Percentiles rank a stretch among this genome's conserved stretches.
phyloP scores from a whole-genome alignment of 2,888 invertebrate genomes.

The Agriopis leucophaearia region DNA sequence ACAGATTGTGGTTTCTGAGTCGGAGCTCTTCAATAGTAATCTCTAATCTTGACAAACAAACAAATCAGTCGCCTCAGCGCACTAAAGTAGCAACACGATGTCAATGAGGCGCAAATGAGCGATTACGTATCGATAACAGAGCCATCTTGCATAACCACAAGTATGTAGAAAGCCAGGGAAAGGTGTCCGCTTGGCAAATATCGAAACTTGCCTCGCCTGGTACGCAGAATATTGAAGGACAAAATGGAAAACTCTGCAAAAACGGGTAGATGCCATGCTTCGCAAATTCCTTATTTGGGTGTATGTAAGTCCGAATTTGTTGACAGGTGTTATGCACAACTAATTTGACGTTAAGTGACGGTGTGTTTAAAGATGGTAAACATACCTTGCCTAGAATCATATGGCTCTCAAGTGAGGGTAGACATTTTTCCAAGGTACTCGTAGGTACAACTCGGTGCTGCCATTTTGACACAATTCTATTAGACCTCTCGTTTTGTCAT shows the following conservation, averaged over 20 bases:
- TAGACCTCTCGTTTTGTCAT: no score
- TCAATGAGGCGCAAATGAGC: conserved; percentile 46
- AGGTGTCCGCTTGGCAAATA: conserved; percentile 63
- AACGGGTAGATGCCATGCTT: not conserved
- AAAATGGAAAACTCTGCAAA: conserved; percentile 9
- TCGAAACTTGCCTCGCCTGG: conserved; percentile 45
- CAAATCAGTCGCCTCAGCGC: conserved; percentile 1
- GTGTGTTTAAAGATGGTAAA: no score
- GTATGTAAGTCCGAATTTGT: not conserved
- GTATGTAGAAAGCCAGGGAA: conserved; percentile 74
- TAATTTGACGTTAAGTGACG: no score
- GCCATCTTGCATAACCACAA: conserved; percentile 44
- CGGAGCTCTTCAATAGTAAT: not conserved
- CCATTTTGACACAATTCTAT: no score
- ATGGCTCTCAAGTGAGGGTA: no score
- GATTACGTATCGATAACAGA: conserved; percentile 44
- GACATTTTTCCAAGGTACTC: no score
- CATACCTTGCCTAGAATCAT: no score
- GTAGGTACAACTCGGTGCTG: no score
- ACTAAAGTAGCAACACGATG: conserved; percentile 19
- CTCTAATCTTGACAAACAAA: conserved; percentile 11
- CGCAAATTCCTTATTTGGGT: not conserved
- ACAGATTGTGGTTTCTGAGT: not conserved
- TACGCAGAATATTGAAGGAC: conserved; percentile 6
- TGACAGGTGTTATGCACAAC: no score